Evolutionary conservation across 2,113 vertebrate species (phyloP).

Genomic region (Urocitellus parryii): DNA sequence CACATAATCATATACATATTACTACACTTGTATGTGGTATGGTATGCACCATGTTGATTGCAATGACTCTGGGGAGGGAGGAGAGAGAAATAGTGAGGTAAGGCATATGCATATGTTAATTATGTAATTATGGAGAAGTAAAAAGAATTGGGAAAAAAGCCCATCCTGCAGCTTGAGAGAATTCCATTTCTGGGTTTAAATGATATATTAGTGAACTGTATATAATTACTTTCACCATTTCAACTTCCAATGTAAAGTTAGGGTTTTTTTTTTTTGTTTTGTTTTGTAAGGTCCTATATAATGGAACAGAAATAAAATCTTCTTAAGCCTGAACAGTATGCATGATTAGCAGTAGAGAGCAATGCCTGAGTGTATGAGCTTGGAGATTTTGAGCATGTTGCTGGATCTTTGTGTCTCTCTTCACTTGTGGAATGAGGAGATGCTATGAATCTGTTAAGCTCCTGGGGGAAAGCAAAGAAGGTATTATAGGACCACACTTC

Average conservation of each 20-base stretch:
- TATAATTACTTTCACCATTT: neutral
- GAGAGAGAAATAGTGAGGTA: neutral
- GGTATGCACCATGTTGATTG: neutral
- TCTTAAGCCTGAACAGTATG: neutral
- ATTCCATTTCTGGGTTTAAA: neutral
- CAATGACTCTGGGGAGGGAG: neutral
- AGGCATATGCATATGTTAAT: neutral
- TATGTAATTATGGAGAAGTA: neutral
- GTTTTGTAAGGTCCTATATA: neutral
- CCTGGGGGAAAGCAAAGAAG: neutral
- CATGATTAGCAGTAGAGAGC: neutral
- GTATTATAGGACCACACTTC: neutral
- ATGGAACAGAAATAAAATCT: neutral
- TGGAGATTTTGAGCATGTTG: neutral
- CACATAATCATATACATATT: neutral
- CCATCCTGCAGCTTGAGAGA: slow-evolving; percentile 6
- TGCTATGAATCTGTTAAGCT: neutral
- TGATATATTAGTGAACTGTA: neutral
- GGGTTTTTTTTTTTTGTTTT: neutral
- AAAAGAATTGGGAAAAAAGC: neutral
- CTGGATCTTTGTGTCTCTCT: neutral
- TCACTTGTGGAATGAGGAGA: neutral
- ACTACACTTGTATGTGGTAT: neutral
- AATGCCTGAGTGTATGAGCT: neutral
- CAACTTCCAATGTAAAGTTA: neutral